Evolutionary conservation across 2,113 vertebrate genomes (phyloP).

Genomic region (Smithornis capensis): DNA sequence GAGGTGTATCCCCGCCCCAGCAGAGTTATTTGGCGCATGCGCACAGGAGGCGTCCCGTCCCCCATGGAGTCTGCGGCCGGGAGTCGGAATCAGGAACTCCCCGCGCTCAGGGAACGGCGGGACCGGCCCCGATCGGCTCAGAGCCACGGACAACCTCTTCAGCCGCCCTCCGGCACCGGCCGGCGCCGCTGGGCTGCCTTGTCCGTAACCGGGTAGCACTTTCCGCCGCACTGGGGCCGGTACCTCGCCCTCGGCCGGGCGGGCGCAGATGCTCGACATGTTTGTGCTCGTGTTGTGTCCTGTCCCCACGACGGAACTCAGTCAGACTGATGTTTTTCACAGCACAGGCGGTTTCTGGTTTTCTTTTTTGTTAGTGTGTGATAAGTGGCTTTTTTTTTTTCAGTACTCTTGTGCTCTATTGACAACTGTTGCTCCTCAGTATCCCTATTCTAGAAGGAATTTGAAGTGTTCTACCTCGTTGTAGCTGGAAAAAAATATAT

Average conservation of each 20-base stretch:
- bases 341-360: fast-evolving
- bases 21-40: neutral
- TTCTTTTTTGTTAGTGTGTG: neutral
- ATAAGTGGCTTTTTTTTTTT: too few relatives aligned
- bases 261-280: fast-evolving
- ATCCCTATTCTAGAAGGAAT: fast-evolving
- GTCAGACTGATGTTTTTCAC: too few relatives aligned
- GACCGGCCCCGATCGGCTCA: fast-evolving
- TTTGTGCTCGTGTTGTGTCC: neutral
- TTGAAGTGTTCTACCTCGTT: neutral
- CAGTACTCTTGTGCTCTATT: fast-evolving
- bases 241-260: fast-evolving
- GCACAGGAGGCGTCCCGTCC: fast-evolving
- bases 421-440: fast-evolving
- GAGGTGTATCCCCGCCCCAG: neutral
- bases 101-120: fast-evolving
- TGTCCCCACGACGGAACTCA: neutral
- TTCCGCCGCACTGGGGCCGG: too few relatives aligned
- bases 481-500: neutral
- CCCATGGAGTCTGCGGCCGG: fast-evolving
- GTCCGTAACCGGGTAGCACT: neutral
- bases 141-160: fast-evolving
- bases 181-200: too few relatives aligned
- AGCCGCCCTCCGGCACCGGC: neutral
- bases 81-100: fast-evolving